Conservation (phyloP, 2,113 vertebrate species). For the Nycticebus coucang region DNA sequence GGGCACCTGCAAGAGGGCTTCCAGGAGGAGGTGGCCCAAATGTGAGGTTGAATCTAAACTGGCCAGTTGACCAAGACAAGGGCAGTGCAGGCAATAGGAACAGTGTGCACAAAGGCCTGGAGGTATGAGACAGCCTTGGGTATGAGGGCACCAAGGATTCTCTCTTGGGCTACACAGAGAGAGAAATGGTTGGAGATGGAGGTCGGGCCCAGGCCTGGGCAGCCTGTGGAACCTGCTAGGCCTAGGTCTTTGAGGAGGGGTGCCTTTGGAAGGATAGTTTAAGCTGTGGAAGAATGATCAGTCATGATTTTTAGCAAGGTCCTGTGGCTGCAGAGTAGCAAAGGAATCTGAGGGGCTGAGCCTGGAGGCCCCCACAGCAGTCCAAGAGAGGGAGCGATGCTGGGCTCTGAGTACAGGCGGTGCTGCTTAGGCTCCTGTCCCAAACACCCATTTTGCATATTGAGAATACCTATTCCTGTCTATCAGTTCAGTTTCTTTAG, state of each 20-base stretch:
- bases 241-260: not conserved
- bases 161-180: not conserved
- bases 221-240: not conserved
- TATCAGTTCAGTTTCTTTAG: not conserved
- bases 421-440: not conserved
- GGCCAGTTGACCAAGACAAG: not conserved
- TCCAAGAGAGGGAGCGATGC: accelerated
- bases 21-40: not conserved
- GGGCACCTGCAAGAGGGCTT: not conserved
- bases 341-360: not conserved
- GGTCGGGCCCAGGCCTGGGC: not conserved
- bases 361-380: accelerated
- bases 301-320: not conserved
- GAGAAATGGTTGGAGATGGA: not conserved
- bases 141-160: not conserved
- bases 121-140: not conserved
- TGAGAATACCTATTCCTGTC: not conserved
- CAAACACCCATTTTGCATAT: not conserved
- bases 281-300: not conserved
- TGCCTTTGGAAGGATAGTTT: not conserved
- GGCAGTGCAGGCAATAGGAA: not conserved
- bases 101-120: not conserved
- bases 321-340: not conserved
- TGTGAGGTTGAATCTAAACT: not conserved
- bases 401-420: not conserved